A percentile compares a stretch with the other conserved stretches of the same genome.
phyloP scores from a whole-genome alignment of 2,888 invertebrate genomes.

The Xestia ashworthii region DNA sequence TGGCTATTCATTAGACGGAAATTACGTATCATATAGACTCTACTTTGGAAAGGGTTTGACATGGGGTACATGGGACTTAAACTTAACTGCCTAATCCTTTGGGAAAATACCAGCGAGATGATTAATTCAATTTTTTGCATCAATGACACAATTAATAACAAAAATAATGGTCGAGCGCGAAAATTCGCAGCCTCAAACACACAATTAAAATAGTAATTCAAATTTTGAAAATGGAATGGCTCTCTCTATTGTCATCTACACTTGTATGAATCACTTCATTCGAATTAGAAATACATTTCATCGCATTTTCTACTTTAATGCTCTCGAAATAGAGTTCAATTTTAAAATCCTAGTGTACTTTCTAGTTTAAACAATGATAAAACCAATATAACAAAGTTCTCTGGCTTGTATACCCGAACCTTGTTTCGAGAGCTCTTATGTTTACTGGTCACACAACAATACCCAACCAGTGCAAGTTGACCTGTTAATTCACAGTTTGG shows the following conservation, averaged over 20 bases:
- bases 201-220: conserved; percentile 7
- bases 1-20: conserved; percentile 8
- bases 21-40: not conserved
- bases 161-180: not conserved
- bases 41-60: not conserved
- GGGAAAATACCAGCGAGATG: not conserved
- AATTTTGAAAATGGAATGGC: conserved; percentile 63
- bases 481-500: not conserved
- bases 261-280: conserved; percentile 80
- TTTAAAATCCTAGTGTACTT: conserved; percentile 44
- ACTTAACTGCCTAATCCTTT: not conserved
- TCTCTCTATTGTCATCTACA: conserved; percentile 66
- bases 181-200: not conserved
- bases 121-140: not conserved
- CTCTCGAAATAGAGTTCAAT: conserved; percentile 65
- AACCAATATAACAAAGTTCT: conserved; percentile 47
- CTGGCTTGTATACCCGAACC: conserved; percentile 22
- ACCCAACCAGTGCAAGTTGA: conserved; percentile 21
- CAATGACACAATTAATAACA: too few species aligned
- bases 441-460: conserved; percentile 61
- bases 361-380: conserved; percentile 33
- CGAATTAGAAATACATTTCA: conserved; percentile 64
- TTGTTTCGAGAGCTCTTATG: conserved; percentile 65
- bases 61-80: not conserved
- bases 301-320: conserved; percentile 56